A percentile compares a stretch with the other conserved stretches of the same genome.
Evolutionary conservation across 2,888 invertebrate species (phyloP).

Genomic region (Pollenia labialis): DNA sequence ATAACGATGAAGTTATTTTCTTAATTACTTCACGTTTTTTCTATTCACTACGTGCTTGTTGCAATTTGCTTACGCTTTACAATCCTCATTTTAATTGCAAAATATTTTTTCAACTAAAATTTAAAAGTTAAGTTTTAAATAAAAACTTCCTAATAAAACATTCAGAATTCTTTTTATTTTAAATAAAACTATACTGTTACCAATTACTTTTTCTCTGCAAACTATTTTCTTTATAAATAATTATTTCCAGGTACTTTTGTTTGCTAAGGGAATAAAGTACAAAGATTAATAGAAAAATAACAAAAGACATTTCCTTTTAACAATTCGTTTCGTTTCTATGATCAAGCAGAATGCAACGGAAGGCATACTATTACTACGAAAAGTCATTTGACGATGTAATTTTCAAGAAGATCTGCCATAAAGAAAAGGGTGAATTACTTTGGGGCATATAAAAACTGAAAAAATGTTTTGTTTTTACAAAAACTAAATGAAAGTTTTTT

Average conservation of each 20-base stretch:
- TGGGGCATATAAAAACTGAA: no score
- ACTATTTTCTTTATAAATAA: slow-evolving; percentile 14
- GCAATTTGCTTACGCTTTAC: no score
- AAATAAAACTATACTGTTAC: not conserved
- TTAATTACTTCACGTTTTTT: no score
- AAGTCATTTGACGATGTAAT: not conserved
- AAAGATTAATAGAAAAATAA: slow-evolving; percentile 9
- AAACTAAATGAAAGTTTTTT: no score
- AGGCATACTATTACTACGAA: not conserved
- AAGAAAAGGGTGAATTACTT: no score
- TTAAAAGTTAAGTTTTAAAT: not conserved
- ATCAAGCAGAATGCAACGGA: not conserved
- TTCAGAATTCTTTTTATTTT: not conserved
- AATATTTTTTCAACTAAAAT: no score
- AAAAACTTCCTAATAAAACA: slow-evolving; percentile 9
- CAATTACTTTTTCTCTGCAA: slow-evolving; percentile 4
- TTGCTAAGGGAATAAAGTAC: not conserved
- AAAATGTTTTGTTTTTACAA: no score
- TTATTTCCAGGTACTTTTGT: slow-evolving; percentile 3
- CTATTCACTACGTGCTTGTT: no score
- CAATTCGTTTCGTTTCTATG: not conserved
- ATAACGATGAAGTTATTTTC: no score
- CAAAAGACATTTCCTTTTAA: slow-evolving; percentile 27
- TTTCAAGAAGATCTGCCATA: not conserved
- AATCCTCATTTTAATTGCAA: no score